Conservation (phyloP, 2,888 invertebrate species). For the Rutpela maculata region DNA sequence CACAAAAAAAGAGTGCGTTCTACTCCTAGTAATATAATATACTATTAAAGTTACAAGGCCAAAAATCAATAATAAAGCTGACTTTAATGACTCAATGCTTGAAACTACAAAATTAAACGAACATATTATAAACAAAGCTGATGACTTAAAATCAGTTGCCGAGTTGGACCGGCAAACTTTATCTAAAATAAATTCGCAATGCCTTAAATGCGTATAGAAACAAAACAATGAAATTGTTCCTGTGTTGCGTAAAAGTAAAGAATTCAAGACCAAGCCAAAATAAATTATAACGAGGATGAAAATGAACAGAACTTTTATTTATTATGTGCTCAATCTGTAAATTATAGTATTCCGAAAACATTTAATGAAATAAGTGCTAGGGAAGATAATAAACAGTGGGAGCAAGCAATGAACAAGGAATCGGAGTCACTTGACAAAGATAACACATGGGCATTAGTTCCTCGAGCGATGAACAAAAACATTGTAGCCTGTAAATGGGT, state of each 20-base stretch:
- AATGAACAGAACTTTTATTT: conserved; percentile 1
- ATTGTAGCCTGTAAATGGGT: too few species aligned
- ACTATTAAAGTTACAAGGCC: too few species aligned
- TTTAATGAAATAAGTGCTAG: conserved; percentile 23
- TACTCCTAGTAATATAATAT: too few species aligned
- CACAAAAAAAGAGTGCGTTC: too few species aligned
- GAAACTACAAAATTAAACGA: conserved; percentile 1
- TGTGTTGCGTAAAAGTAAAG: background rate
- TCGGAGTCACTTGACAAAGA: background rate
- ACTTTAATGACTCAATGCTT: background rate
- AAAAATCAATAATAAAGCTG: background rate
- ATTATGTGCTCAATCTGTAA: conserved; percentile 4
- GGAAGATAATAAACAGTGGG: conserved; percentile 27
- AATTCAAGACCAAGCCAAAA: conserved; percentile 5
- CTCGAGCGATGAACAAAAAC: too few species aligned
- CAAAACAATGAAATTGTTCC: background rate
- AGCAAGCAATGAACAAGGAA: conserved; percentile 13
- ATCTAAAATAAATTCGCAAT: background rate
- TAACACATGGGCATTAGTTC: background rate
- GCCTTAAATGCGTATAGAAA: background rate
- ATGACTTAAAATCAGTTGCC: background rate
- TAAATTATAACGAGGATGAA: conserved; percentile 40
- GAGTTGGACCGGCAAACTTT: background rate
- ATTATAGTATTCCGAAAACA: conserved; percentile 21
- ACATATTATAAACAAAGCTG: background rate